Base-by-base conservation (phyloP, 2,797 vertebrate genomes). In the Syndactyla subalaris region DNA sequence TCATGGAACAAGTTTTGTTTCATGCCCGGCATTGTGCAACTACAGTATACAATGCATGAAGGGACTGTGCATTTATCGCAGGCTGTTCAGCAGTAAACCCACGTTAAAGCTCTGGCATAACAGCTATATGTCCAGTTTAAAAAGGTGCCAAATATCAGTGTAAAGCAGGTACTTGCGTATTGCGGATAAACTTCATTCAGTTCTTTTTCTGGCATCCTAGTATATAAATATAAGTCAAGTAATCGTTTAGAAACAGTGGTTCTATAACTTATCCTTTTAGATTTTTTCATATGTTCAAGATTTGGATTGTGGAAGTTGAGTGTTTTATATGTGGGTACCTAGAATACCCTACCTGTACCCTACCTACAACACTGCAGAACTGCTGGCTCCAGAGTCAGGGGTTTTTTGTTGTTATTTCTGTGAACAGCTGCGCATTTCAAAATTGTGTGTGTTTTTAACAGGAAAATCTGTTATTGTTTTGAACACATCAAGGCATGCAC, bases 401-500 rank as follows among this genome's bases (percentile, higher is more conserved):
- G 2, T 1, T 4, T 59, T 51, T 23, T 19, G 34, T 57, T 34
- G 11, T 58, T 89, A 22, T 89, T 93, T 88, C 54, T 81, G 30
- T 75, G 70, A 75, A 45, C 95, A 93, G 79, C 84, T 92, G 85
- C 68, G 49, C 24, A 2, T 36, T 93, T 93, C 43, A 79, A 55
- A 84, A 52, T 45, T 89, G 76, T 88, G 76, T 89, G 29, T 66
- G 34, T 52, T 92, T 96, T 85, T 73, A 46, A 86, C 89, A 88
- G 70, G 76, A 81, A 90, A 79, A 88, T 88, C 82, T 88, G 48
- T 90, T 79, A 79, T 78, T 95, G 93, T 96, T 96, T 95, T 96
- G 95, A 82, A 95, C 83, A 92, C 92, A 93, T 63, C 70, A 74
- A 46, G 91, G 70, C 91, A 52, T 0, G 4, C 78, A 17, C 85